Base-by-base conservation (phyloP, 2,113 vertebrate genomes). In the Zosterops pallidus region DNA sequence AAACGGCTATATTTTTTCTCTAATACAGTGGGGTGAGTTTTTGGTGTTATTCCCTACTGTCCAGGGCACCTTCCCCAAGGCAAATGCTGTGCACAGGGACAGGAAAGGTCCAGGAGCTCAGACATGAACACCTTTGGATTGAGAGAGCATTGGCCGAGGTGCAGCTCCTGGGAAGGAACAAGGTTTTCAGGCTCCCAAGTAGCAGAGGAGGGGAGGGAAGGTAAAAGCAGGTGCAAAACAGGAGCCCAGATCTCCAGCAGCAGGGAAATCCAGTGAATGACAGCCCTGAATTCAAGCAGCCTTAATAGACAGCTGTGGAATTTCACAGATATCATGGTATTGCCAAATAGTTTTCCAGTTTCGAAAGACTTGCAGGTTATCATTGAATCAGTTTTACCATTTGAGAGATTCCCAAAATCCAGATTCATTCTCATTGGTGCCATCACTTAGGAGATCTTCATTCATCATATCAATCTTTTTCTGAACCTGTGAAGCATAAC, bases 391-490 rank as follows among this genome's bases (percentile, higher is more conserved):
- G 16, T 59, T 67, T 97, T 97, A 99, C 99, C 99, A 99, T 97
- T 98, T 98, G 78, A 99, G 98, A 84, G 99, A 99, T 63, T 98
- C 98, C 99, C 99, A 99, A 97, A 99, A 99, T 94, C 99, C 99
- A 15, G 98, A 97, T 70, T 99, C 99, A 15, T 98, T 98, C 76
- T 99, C 99, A 83, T 85, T 98, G 12, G 97, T 98, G 42, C 96
- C 98, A 21, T 99, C 99, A 62, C 99, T 99, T 67, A 99, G 97
- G 23, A 99, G 97, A 94, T 99, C 99, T 97, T 99, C 99, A 24
- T 98, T 98, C 89, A 99, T 98, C 98, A 99, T 99, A 91, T 99
- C 99, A 10, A 99, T 91, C 97, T 99, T 99, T 96, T 99, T 99
- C 97, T 99, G 99, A 80, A 99, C 99, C 99, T 99, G 97, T 39